Evolutionary conservation across 2,113 vertebrate genomes (phyloP).

Genomic region (Chrysemys picta): DNA sequence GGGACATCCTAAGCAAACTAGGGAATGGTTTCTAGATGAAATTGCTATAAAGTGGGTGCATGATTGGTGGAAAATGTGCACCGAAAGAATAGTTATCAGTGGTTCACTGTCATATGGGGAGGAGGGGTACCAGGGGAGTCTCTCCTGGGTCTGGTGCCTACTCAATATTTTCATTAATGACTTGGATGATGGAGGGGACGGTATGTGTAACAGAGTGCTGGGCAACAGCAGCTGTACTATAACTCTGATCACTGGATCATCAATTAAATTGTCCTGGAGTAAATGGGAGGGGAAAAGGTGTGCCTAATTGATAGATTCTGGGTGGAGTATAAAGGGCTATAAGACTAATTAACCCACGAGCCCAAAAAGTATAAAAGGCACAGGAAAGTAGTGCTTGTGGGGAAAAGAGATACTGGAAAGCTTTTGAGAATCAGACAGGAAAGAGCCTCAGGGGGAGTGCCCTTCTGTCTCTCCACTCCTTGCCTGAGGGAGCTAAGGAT

Average conservation of each 20-base stretch:
- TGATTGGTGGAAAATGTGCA: background rate
- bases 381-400: too few species aligned
- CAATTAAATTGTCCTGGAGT: too few species aligned
- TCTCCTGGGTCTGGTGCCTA: background rate
- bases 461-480: too few species aligned
- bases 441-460: too few species aligned
- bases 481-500: too few species aligned
- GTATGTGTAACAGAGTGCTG: background rate
- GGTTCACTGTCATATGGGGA: background rate
- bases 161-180: background rate
- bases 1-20: background rate
- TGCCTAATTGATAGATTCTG: too few species aligned
- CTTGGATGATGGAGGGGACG: background rate
- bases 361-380: too few species aligned
- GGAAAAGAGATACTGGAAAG: too few species aligned
- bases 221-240: background rate
- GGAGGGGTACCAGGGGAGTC: background rate
- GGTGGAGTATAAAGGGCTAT: too few species aligned
- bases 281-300: too few species aligned
- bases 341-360: too few species aligned
- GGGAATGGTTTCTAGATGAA: background rate
- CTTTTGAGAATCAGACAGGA: too few species aligned
- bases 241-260: background rate
- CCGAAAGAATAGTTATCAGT: background rate
- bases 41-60: background rate